phyloP scores from a whole-genome alignment of 2,888 invertebrate species.

The Crepidodera aurea region DNA sequence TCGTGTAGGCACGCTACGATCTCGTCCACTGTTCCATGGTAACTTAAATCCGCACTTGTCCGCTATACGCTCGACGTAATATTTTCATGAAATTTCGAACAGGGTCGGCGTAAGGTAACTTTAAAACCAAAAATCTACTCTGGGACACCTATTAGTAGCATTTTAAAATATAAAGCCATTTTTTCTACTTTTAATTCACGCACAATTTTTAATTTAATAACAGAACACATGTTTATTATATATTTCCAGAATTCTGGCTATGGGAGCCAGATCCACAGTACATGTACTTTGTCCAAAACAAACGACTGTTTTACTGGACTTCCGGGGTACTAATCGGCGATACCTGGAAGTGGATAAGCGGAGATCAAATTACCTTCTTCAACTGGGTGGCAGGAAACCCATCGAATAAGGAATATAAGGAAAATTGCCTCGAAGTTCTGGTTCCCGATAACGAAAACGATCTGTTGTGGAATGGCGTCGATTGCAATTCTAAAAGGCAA shows the following conservation, averaged over 20 bases:
- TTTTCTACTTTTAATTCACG: too few relatives aligned
- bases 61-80: too few relatives aligned
- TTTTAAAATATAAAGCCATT: too few relatives aligned
- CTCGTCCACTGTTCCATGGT: too few relatives aligned
- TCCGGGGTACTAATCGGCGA: background rate
- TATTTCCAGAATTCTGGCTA: constrained; percentile 12
- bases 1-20: too few relatives aligned
- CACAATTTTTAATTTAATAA: too few relatives aligned
- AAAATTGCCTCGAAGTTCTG: constrained; percentile 1
- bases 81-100: too few relatives aligned
- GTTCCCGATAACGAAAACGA: constrained; percentile 1
- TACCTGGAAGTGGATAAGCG: background rate
- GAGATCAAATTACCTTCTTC: background rate
- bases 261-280: constrained; percentile 9
- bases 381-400: constrained; percentile 9
- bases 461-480: constrained; percentile 5
- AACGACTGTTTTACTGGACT: constrained; percentile 8
- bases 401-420: background rate
- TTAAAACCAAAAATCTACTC: too few relatives aligned
- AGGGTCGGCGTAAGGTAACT: too few relatives aligned
- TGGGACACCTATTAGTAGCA: too few relatives aligned
- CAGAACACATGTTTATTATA: too few relatives aligned
- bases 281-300: constrained; percentile 15
- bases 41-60: too few relatives aligned
- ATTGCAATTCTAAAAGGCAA: constrained; percentile 8